Evolutionary conservation across 2,888 invertebrate species (phyloP), one percentile per base, ranked within the genome.

Genomic region (Phalera bucephala): DNA sequence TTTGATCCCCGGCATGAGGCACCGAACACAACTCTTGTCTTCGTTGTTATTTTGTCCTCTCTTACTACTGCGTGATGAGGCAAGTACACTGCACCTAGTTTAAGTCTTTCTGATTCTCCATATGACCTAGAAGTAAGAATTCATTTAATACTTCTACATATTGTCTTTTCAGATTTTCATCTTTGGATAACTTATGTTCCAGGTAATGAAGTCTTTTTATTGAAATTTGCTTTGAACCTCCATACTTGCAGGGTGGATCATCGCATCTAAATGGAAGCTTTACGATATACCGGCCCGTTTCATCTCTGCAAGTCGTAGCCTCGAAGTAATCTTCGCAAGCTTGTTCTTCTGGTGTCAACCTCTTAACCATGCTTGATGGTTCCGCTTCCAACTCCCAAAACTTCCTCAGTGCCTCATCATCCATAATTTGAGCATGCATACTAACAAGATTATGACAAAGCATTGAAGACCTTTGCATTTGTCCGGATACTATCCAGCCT

Each of bases 31-130:
- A 35, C 29, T 5, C 35, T 20, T 8, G 31, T 17, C 11, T 36
- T 36, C 1, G 36, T 36, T 4, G 32, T 37, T 0, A 5, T 12
- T 23, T 35, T 52, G 9, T 54, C 45, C 3, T 47, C 35, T 3
- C 49, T 43, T 1, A 65, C 12, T 0, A 70, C 59, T 0, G 66
- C 57, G 28, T 64, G 66, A 19, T 70, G 64, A 3, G 67, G 64
- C 25, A 61, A 27, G 17, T 63, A 59, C 1, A 54, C 40, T 2
- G 45, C 32, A 31, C 20, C 11, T 3, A 29, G 14, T 7, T 25
- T 34, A 3, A 4, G n/a, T 6, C 7, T 19, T n/a, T 35, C 31
- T 4, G 19, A 14, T 1, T 33, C 13, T 13, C 15, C 33, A 60
- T 58, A 21, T 55, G 55, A 12, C 40, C 42, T 19, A 50, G 31